Conservation (phyloP, 2,797 vertebrate genomes). For the Enteromius paludinosus region DNA sequence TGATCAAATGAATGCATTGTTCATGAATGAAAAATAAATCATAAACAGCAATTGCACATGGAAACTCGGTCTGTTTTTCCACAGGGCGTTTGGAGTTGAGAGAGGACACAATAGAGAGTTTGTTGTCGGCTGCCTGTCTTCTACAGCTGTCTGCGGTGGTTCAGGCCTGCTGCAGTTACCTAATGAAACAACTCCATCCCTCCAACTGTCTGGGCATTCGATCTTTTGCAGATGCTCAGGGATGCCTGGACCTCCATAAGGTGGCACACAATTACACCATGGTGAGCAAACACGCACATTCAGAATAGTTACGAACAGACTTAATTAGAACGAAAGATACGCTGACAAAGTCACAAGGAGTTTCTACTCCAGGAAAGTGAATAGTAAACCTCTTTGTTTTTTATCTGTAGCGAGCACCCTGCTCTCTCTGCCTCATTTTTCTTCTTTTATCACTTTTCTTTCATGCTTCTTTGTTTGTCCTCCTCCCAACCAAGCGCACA, state of each 20-base stretch:
- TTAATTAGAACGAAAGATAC: slow-evolving; percentile 14
- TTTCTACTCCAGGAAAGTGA: not conserved
- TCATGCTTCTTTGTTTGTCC: slow-evolving; percentile 29
- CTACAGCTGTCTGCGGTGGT: slow-evolving; percentile 94
- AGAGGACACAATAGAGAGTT: slow-evolving; percentile 95
- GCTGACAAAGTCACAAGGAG: slow-evolving; percentile 10
- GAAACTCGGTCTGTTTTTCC: not conserved
- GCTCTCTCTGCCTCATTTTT: slow-evolving; percentile 61
- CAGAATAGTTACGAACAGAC: not conserved
- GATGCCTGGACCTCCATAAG: slow-evolving; percentile 93
- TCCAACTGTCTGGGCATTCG: slow-evolving; percentile 98
- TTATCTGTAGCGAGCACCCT: slow-evolving; percentile 22
- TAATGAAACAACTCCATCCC: slow-evolving; percentile 97
- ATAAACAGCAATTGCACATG: not conserved
- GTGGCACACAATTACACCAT: slow-evolving; percentile 97
- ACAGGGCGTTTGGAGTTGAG: slow-evolving; percentile 93
- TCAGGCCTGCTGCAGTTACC: slow-evolving; percentile 95
- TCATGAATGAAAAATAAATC: not conserved
- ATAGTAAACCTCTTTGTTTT: slow-evolving; percentile 21
- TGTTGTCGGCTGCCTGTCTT: slow-evolving; percentile 94
- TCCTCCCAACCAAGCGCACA: slow-evolving; percentile 12
- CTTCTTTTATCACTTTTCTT: slow-evolving; percentile 46
- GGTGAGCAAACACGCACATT: slow-evolving; percentile 77
- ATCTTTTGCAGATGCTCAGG: slow-evolving; percentile 95
- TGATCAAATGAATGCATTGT: not conserved